Base-by-base conservation (phyloP, 2,797 vertebrate genomes). In the Alexandromys oeconomus region DNA sequence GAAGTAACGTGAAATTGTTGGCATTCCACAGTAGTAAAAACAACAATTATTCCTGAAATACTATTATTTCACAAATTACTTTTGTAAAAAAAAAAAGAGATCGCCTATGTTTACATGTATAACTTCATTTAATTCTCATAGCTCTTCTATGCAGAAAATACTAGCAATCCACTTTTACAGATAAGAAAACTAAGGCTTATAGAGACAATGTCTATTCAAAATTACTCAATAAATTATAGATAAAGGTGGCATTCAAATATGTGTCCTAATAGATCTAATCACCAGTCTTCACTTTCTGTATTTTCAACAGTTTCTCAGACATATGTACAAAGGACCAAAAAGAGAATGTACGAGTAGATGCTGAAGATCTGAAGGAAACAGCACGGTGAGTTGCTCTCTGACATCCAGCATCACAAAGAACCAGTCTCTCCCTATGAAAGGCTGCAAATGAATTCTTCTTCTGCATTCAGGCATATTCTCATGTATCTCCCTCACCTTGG, bases 121-220 rank as follows among this genome's bases (percentile, higher is more conserved):
- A 65, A 19, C 17, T 84, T 85, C 5, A 59, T 65, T 89, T 48
- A 93, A 77, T 57, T 31, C 1, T 37, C 37, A 89, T 1, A 73
- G 14, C 51, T 85, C 17, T 85, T 29, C 37, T 81, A 4, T 76
- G 80, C 84, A 48, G 40, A 95, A 86, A 46, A 31, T 71, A 86
- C 29, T 63, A 74, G 17, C 48, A 69, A 40, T 17, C 11, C 21
- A 27, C 71, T 54, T 84, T 79, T 81, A 81, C 6, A 81, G 15
- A 54, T 91, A 63, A 78, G 76, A 87, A 89, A 85, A 93, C 1
- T 84, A 71, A 78, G 12, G 3, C 21, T 96, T 67, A 79, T 43
- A 34, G 46, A 81, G 6, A 5, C 69, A 79, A 65, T 6, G 84
- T 48, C 34, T 77, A 86, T 77, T 78, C 25, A 90, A 89, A 15